Base-by-base conservation (phyloP, 1,140 invertebrate species). In the Drosophila ironensis region DNA sequence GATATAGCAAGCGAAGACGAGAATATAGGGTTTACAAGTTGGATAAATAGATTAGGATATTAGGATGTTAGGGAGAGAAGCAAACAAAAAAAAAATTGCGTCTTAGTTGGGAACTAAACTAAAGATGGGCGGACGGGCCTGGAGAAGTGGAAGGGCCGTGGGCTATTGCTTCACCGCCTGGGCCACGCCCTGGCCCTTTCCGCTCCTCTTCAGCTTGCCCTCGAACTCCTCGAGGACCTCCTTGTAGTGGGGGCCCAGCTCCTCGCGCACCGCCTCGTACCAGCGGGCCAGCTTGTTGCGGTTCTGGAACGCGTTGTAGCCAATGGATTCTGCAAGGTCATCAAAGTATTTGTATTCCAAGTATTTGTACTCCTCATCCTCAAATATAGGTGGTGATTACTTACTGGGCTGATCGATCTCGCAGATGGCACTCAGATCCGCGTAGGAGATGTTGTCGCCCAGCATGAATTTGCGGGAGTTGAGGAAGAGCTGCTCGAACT, bases 391-490 rank as follows among this genome's bases (percentile, higher is more conserved):
- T 5, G 4, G 3, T 6, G 7, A n/a, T 2, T 60, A 91, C 72
- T 93, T 90, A 89, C 92, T 92, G 35, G 95, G 93, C 91, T 97
- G 96, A 89, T 97, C 95, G 24, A 97, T 90, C 91, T 97, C 96
- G 88, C 95, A 96, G 11, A 93, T 93, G 3, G 93, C 95, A 46
- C 96, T 91, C 38, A 97, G 87, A 91, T 97, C 96, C 24, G 96
- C 96, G 27, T 96, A 93, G 4, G 93, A 94, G 9, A 92, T 77
- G 4, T 95, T 92, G 74, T 95, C 88, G 70, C 96, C 95, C 50
- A 91, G 90, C 16, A 98, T 90, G 74, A 93, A 97, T 46, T 92
- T 91, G 9, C 92, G 92, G 2, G 91, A 91, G 46, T 78, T 71
- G 1, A 95, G 77, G 93, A 94, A 95, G 12, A 93, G 89, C 20